Conservation (phyloP, 2,888 invertebrate species). For the Metalampra italica region DNA sequence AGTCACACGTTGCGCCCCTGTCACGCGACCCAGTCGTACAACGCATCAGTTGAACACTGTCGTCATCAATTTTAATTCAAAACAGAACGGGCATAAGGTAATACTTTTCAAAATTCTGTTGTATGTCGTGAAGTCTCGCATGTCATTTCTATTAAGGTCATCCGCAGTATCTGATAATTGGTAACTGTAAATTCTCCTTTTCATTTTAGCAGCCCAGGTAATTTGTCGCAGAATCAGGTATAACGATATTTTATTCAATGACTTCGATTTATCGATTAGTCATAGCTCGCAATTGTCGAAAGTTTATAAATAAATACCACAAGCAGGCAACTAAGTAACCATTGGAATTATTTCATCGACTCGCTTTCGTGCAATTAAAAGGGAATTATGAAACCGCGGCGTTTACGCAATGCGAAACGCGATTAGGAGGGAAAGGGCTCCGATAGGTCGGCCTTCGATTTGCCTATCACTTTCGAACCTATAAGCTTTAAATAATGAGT, state of each 20-base stretch:
- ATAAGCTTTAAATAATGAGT: not conserved
- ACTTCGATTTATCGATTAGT: constrained; percentile 3
- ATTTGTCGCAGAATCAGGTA: not conserved
- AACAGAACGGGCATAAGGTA: too few species aligned
- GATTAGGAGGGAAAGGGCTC: constrained; percentile 36
- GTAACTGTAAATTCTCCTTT: too few species aligned
- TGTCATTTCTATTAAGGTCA: too few species aligned
- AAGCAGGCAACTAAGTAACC: not conserved
- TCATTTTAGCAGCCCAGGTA: too few species aligned
- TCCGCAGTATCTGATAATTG: too few species aligned
- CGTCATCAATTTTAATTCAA: too few species aligned
- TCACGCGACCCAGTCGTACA: constrained; percentile 38
- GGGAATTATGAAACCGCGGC: constrained; percentile 29
- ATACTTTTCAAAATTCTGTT: too few species aligned
- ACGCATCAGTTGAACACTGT: too few species aligned
- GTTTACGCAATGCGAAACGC: constrained; percentile 32
- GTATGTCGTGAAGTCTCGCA: too few species aligned
- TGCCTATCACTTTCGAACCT: constrained; percentile 25
- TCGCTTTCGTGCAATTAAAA: constrained; percentile 33
- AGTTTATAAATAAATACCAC: constrained; percentile 3
- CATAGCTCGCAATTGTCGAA: not conserved
- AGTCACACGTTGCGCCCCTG: constrained; percentile 38
- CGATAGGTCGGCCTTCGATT: constrained; percentile 28
- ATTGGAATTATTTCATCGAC: constrained; percentile 12
- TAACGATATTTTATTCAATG: not conserved